Evolutionary conservation across 2,797 vertebrate genomes (phyloP), one percentile per base, ranked within the genome.

Genomic region (Peromyscus attwateri): DNA sequence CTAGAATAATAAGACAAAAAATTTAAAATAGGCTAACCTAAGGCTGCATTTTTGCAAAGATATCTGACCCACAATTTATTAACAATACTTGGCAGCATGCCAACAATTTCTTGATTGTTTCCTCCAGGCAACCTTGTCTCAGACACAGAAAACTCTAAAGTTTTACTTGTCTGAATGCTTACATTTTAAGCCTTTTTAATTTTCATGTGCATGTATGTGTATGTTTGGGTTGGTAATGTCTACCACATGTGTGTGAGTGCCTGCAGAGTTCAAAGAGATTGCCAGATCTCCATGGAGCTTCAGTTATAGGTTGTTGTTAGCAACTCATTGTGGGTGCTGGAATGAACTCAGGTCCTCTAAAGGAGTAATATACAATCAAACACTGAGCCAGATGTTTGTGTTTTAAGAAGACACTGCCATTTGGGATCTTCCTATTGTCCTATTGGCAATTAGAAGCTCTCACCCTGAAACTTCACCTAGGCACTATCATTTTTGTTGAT

Each of bases 401-500:
- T 62, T 75, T 73, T 43, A 79, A 77, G 29, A 91, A 95, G 31
- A 71, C 3, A 52, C 40, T 94, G 10, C 43, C 40, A 71, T 93
- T 95, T 57, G 90, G 52, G 17, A 31, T 40, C 25, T 92, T 12
- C 16, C 2, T 27, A 6, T 1, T n/a, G 55, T 83, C 10, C 3
- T 79, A 80, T 84, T 94, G 66, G 82, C 75, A 84, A 6, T 92
- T 94, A 64, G 0, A 12, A 27, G 34, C 49, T 4, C 68, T 82
- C 27, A 82, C 14, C 1, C 8, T 49, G 34, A 97, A 95, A 94
- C 94, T 87, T 55, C 88, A 70, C 49, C 84, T 94, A 6, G 95
- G 3, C 3, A 3, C 34, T 34, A 29, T 83, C 12, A 81, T 5
- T 60, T 96, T 75, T 71, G 34, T 77, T 87, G 91, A 52, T 64